Evolutionary conservation across 53 echinoderm and acorn worm genomes (phyloP), one percentile per base, ranked within the genome.

Genomic region (Temnopleurus reevesii): DNA sequence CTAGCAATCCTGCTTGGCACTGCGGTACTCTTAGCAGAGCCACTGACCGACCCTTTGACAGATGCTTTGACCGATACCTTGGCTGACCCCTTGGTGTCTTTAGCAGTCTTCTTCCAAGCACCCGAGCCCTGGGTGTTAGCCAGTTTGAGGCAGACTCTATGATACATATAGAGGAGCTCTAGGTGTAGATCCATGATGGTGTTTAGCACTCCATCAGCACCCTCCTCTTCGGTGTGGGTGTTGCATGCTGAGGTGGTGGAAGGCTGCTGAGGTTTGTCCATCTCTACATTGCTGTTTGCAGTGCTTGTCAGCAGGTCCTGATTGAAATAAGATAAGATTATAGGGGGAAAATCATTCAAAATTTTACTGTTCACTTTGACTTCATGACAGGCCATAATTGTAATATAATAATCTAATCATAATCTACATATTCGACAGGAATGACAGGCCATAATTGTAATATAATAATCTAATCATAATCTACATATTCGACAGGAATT

Each of bases 181-280:
- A 97, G 76, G 89, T 97, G 97, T 8, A 97, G 97, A 80, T 97
- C 97, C 94, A 93, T 95, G 66, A 95, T 94, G 57, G 94, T 94
- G 85, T 97, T 95, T 76, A 94, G 95, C 12, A 97, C 97, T 12
- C 91, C 95, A 53, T 97, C 93, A 60, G 95, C 90, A 76, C 53
- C 86, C 45, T 93, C 93, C 61, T 77, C 88, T 19, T 81, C 90
- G 10, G 59, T 26, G 24, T 43, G 28, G 19, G 56, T 2, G 8
- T 30, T 21, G 6, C 60, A 46, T 19, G 83, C 35, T 23, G 36
- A 30, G 8, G 55, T 33, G 55, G 31, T 53, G 5, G 24, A 36
- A 2, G 54, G 56, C 36, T 30, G 83, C 35, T 31, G 54, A 23
- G 83, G 31, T 2, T 55, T 17, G 5, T 35, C 54, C 8, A 55